Evolutionary conservation across 2,888 invertebrate species (phyloP).

Genomic region (Parnassius orleans): DNA sequence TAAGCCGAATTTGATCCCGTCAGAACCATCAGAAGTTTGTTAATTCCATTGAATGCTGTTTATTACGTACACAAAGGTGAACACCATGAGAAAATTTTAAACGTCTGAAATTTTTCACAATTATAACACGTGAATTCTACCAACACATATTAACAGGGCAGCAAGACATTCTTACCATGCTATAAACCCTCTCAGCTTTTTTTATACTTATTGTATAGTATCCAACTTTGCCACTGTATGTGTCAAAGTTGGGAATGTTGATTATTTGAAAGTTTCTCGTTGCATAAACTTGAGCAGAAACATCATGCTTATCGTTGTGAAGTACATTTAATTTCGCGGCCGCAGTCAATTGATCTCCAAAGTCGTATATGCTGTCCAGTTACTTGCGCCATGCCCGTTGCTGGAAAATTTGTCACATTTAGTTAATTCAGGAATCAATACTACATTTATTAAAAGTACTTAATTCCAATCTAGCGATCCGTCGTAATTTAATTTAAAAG

Average conservation of each 20-base stretch:
- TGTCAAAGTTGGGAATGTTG: constrained; percentile 41
- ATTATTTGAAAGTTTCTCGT: constrained; percentile 41
- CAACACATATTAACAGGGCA: too few relatives aligned
- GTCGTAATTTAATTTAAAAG: background rate
- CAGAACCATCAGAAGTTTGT: too few relatives aligned
- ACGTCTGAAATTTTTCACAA: too few relatives aligned
- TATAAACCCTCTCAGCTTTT: too few relatives aligned
- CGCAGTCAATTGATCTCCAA: constrained; percentile 46
- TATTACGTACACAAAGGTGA: too few relatives aligned
- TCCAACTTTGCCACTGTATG: constrained; percentile 42
- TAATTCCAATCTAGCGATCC: background rate
- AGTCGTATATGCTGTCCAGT: constrained; percentile 44
- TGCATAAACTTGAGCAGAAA: constrained; percentile 44
- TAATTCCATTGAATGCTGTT: too few relatives aligned
- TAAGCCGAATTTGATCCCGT: too few relatives aligned
- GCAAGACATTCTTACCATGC: too few relatives aligned
- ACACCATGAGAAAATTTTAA: too few relatives aligned
- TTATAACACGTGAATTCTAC: too few relatives aligned
- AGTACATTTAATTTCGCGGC: constrained; percentile 44
- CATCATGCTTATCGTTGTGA: constrained; percentile 41
- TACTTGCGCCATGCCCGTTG: constrained; percentile 39
- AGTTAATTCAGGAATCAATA: too few relatives aligned
- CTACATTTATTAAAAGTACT: background rate
- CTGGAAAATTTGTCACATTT: constrained; percentile 28
- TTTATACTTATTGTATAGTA: constrained; percentile 42